A percentile compares a stretch with the other conserved stretches of the same genome.
Conservation (phyloP, 2,797 vertebrate genomes). For the Muraenolepis orangiensis region DNA sequence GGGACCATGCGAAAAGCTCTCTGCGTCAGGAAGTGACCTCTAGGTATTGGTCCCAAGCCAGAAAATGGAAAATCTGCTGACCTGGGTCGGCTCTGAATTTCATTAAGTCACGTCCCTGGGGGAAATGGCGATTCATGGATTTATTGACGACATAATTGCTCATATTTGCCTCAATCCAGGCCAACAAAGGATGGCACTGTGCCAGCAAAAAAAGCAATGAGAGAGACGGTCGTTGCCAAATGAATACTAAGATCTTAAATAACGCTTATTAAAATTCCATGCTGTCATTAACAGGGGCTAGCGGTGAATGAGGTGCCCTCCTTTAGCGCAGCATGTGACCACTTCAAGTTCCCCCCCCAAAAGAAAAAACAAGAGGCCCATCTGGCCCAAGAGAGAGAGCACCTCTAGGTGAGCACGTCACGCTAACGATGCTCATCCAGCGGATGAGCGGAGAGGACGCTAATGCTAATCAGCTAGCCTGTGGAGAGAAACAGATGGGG, state of each 20-base stretch:
- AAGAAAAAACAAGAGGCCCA: slow-evolving; percentile 48
- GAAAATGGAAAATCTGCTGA: background rate
- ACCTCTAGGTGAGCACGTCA: slow-evolving; percentile 58
- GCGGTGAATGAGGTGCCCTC: slow-evolving; percentile 42
- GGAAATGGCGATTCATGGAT: background rate
- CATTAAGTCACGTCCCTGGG: background rate
- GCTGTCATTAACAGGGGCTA: slow-evolving; percentile 36
- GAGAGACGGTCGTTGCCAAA: slow-evolving; percentile 37
- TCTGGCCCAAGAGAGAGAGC: slow-evolving; percentile 54
- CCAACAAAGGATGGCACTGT: background rate
- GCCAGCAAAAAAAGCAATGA: slow-evolving; percentile 9
- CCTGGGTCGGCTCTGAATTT: background rate
- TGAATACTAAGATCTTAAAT: slow-evolving; percentile 12
- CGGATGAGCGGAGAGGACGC: slow-evolving; percentile 46
- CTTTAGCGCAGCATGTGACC: slow-evolving; percentile 36
- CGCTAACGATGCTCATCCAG: slow-evolving; percentile 55
- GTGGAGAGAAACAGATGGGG: slow-evolving; percentile 49
- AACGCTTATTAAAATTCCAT: slow-evolving; percentile 39
- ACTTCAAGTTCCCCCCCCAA: slow-evolving; percentile 33
- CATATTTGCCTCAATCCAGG: background rate
- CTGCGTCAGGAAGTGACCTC: background rate
- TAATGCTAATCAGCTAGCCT: slow-evolving; percentile 55
- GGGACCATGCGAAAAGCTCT: background rate
- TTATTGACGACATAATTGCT: background rate
- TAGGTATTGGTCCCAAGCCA: background rate